Evolutionary conservation across 2,888 invertebrate genomes (phyloP).

Genomic region (Drosophila leonis): DNA sequence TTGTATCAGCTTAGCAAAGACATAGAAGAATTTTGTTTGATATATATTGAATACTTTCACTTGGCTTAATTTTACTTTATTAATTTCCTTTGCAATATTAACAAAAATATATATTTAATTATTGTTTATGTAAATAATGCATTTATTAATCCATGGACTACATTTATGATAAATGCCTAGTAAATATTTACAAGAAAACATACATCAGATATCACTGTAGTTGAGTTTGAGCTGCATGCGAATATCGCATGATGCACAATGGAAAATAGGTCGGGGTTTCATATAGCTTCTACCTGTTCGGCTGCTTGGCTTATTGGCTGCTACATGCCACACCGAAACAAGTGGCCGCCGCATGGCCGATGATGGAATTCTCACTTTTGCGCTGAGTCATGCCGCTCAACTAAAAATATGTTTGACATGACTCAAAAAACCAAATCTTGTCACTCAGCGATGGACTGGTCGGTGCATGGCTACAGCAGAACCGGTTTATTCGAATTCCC

Average conservation of each 20-base stretch:
- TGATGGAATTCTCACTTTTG: slow-evolving; percentile 5
- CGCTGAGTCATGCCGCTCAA: slow-evolving; percentile 64
- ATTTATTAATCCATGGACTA: neutral
- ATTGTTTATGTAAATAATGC: neutral
- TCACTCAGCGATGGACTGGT: slow-evolving; percentile 22
- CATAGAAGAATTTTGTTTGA: neutral
- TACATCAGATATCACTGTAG: neutral
- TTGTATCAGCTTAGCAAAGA: too few relatives aligned
- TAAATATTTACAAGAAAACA: neutral
- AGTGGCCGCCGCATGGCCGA: slow-evolving; percentile 48
- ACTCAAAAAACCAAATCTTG: slow-evolving; percentile 39
- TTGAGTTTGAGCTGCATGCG: slow-evolving; percentile 34
- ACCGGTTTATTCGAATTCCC: slow-evolving; percentile 69
- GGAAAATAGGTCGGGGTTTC: slow-evolving; percentile 24
- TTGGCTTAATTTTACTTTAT: too few relatives aligned
- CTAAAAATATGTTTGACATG: slow-evolving; percentile 41
- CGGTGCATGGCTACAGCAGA: slow-evolving; percentile 42
- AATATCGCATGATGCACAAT: slow-evolving; percentile 27
- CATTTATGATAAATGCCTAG: neutral
- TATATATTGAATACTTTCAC: neutral
- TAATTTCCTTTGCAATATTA: neutral
- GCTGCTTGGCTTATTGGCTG: slow-evolving; percentile 3
- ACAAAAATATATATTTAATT: neutral
- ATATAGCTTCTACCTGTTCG: slow-evolving; percentile 4
- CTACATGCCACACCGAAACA: slow-evolving; percentile 30